Percentiles rank a stretch among this genome's conserved stretches.
These are phyloP conservation scores for Brachynemurus nebulosus DNA, from an alignment of 2,888 invertebrate genomes.

Conservation along the genomic window DNA sequence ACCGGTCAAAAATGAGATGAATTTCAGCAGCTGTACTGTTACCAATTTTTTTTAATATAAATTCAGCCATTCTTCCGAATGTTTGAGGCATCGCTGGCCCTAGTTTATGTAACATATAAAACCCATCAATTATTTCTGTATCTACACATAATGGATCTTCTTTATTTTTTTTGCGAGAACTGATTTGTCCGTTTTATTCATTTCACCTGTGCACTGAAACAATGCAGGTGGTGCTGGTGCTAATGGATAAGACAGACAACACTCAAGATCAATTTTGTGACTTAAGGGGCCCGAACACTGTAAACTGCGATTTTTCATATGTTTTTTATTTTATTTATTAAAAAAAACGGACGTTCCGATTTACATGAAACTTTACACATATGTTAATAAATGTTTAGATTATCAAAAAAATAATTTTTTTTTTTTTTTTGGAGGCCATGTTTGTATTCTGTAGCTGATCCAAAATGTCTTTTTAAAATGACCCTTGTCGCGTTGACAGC, in stretches of 20 bases:
- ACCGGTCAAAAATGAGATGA: constrained; percentile 24
- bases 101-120: constrained; percentile 11
- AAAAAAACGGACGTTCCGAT: too few species aligned
- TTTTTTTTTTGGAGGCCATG: too few species aligned
- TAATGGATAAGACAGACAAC: not conserved
- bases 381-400: too few species aligned
- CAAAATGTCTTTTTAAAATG: too few species aligned
- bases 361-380: too few species aligned
- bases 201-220: not conserved
- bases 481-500: too few species aligned
- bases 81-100: constrained; percentile 15
- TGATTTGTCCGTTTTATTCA: not conserved
- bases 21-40: constrained; percentile 17
- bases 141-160: constrained; percentile 3
- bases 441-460: too few species aligned
- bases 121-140: constrained; percentile 11
- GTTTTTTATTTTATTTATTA: too few species aligned
- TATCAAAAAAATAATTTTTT: too few species aligned
- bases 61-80: constrained; percentile 17
- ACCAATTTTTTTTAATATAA: constrained; percentile 15
- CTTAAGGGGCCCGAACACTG: too few species aligned
- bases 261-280: not conserved
- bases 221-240: not conserved
- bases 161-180: not conserved
- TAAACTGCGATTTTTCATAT: too few species aligned